Conservation (phyloP, 2,113 vertebrate genomes). For the Neolamprologus fasciatus region DNA sequence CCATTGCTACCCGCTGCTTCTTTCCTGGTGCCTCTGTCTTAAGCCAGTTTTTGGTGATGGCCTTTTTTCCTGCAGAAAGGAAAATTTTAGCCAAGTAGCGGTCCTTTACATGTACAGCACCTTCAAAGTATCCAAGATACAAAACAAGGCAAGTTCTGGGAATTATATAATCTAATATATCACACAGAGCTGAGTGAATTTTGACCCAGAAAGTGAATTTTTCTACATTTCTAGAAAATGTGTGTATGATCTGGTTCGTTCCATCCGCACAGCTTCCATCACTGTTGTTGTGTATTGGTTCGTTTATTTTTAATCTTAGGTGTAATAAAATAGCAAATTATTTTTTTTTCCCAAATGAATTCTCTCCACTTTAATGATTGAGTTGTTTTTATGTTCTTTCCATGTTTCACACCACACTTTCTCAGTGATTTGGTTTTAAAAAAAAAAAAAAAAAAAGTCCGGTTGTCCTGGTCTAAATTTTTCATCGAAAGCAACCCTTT, state of each 20-base stretch:
- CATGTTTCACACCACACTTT: too few species aligned
- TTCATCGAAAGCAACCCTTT: neutral
- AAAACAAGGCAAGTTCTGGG: neutral
- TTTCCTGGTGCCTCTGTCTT: neutral
- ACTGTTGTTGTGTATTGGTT: neutral
- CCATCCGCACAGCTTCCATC: neutral
- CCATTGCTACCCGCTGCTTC: neutral
- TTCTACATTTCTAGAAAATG: neutral
- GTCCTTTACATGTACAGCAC: neutral
- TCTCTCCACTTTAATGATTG: neutral
- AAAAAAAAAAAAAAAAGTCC: neutral
- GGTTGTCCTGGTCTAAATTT: neutral
- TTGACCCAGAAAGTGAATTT: neutral
- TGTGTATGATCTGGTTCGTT: neutral
- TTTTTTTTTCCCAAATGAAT: neutral
- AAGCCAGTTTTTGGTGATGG: neutral
- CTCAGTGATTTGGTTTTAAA: neutral
- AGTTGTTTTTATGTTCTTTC: neutral
- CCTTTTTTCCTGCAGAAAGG: neutral
- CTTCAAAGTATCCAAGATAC: neutral
- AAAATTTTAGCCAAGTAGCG: neutral
- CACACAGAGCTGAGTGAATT: neutral
- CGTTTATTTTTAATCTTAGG: neutral
- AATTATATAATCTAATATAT: neutral
- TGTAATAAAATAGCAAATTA: neutral